A percentile compares a stretch with the other conserved stretches of the same genome.
phyloP scores from a whole-genome alignment of 2,113 vertebrate genomes.

The Benitochromis conjunctus region DNA sequence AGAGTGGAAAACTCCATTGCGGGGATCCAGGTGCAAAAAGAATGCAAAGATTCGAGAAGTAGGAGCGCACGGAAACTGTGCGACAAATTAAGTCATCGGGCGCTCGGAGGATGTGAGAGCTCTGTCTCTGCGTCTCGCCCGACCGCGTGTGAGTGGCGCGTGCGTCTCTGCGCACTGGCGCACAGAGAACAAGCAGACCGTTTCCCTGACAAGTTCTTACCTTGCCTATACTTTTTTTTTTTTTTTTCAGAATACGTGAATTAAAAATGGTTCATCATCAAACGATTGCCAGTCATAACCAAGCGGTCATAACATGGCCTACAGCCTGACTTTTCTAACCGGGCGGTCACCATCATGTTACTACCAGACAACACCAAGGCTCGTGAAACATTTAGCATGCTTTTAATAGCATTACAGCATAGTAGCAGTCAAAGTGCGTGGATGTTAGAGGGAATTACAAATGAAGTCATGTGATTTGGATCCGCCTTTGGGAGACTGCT shows the following conservation, averaged over 20 bases:
- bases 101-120: not conserved
- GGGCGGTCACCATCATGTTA: not conserved
- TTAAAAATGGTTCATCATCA: not conserved
- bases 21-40: not conserved
- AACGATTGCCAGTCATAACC: not conserved
- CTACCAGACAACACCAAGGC: not conserved
- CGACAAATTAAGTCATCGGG: not conserved
- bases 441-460: not conserved
- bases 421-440: not conserved
- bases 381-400: not conserved
- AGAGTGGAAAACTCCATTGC: constrained; percentile 75
- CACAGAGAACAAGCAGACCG: not conserved
- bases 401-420: not conserved
- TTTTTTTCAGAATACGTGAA: not conserved
- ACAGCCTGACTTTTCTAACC: not conserved
- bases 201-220: not conserved
- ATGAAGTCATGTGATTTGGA: not conserved
- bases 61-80: not conserved
- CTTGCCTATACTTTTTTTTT: not conserved
- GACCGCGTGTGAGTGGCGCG: not conserved
- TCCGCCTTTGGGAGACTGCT: not conserved
- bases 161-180: not conserved
- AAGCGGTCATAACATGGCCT: not conserved
- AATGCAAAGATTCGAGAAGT: not conserved
- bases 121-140: not conserved